Conservation (phyloP, 92 coral and sea anemone species). For the Siderastrea radians region DNA sequence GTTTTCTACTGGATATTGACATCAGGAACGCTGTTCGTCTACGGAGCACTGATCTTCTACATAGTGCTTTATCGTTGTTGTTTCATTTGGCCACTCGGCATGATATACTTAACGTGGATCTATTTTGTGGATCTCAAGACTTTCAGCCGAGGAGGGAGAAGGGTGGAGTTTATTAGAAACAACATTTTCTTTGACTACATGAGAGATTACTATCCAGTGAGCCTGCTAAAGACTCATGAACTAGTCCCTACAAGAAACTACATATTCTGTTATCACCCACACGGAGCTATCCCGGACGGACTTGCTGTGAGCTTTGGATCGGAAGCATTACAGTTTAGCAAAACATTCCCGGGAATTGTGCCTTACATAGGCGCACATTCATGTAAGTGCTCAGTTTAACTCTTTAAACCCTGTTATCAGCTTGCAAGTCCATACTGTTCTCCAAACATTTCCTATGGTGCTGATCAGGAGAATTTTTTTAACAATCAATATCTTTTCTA, state of each 20-base stretch:
- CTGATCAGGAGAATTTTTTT: too few relatives aligned
- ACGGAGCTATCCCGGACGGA: constrained; percentile 84
- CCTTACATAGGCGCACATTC: constrained; percentile 43
- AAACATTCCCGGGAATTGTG: constrained; percentile 28
- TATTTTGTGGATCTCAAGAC: constrained; percentile 54
- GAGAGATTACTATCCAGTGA: constrained; percentile 68
- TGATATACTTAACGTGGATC: constrained; percentile 46
- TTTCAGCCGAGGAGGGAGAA: constrained; percentile 59
- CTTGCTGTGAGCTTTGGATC: constrained; percentile 80
- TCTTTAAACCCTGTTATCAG: too few relatives aligned
- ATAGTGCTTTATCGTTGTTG: background rate
- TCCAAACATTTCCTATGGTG: too few relatives aligned
- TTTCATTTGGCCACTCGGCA: constrained; percentile 46
- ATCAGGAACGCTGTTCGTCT: constrained; percentile 15
- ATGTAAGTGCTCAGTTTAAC: background rate
- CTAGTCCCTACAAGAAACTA: constrained; percentile 55
- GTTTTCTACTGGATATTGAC: constrained; percentile 24
- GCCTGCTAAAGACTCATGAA: constrained; percentile 58
- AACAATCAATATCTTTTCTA: too few relatives aligned
- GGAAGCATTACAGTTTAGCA: constrained; percentile 80
- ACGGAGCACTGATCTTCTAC: constrained; percentile 9
- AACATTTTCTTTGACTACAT: constrained; percentile 45
- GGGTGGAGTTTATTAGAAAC: constrained; percentile 56
- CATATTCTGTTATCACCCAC: constrained; percentile 86
- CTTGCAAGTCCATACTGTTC: too few relatives aligned